Evolutionary conservation across 2,797 vertebrate species (phyloP).

Genomic region (Amblyopsis hoosieri): DNA sequence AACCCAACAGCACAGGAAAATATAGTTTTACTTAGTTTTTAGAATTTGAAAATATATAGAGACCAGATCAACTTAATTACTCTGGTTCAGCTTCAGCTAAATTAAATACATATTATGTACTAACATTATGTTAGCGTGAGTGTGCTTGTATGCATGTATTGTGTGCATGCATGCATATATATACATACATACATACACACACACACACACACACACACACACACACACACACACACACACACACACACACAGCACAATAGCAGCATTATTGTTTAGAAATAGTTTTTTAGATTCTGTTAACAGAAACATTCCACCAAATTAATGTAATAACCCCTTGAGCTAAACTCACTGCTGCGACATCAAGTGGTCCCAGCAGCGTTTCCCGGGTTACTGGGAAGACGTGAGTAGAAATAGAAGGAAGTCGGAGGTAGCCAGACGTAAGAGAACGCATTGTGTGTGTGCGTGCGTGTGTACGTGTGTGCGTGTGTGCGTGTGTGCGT

Average conservation of each 20-base stretch:
- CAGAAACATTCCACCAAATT: background rate
- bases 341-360: too few species aligned
- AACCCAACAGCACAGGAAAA: too few species aligned
- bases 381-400: background rate
- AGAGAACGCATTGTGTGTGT: constrained; percentile 11
- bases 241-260: too few species aligned
- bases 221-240: too few species aligned
- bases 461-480: background rate
- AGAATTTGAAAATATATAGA: too few species aligned
- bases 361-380: too few species aligned
- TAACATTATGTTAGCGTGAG: too few species aligned
- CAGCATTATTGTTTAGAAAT: background rate
- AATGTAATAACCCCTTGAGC: background rate
- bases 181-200: too few species aligned
- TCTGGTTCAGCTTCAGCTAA: background rate
- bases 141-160: too few species aligned
- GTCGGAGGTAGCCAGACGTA: constrained; percentile 3
- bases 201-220: too few species aligned
- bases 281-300: background rate
- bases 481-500: background rate
- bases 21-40: too few species aligned
- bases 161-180: too few species aligned
- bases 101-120: background rate
- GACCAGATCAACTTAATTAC: background rate
- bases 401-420: background rate